Conservation (phyloP, 1,140 invertebrate species). For the Drosophila murphyi region DNA sequence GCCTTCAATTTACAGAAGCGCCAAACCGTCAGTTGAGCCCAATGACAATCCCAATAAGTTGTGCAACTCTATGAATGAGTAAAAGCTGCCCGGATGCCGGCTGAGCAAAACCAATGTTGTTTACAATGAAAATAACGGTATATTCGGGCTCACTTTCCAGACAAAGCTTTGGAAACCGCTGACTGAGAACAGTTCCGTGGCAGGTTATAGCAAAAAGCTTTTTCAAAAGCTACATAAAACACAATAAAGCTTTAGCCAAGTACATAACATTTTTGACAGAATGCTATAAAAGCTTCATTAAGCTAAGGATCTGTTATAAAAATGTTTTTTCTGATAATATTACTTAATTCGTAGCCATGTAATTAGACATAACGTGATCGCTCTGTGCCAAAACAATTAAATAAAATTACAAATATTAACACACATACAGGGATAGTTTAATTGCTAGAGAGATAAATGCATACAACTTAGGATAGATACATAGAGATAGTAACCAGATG, state of each 20-base stretch:
- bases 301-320: neutral
- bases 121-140: conserved; percentile 37
- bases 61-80: conserved; percentile 58
- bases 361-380: no score
- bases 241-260: neutral
- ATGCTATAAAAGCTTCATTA: neutral
- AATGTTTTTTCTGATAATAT: neutral
- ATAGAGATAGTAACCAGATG: conserved; percentile 30
- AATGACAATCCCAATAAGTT: conserved; percentile 35
- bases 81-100: conserved; percentile 54
- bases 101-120: conserved; percentile 48
- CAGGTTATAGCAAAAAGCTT: conserved; percentile 52
- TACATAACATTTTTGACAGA: neutral
- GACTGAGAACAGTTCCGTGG: conserved; percentile 49
- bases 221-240: neutral
- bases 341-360: no score
- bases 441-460: conserved; percentile 41
- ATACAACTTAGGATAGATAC: conserved; percentile 40
- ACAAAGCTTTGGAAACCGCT: conserved; percentile 32
- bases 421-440: conserved; percentile 6
- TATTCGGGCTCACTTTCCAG: conserved; percentile 15
- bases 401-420: neutral
- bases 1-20: conserved; percentile 40
- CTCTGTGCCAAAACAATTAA: no score
- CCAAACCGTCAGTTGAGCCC: conserved; percentile 20